Percentiles rank a stretch among this genome's conserved stretches.
These are phyloP conservation scores for Electrophaes corylata DNA, from an alignment of 2,888 invertebrate genomes.

Conservation along the genomic window DNA sequence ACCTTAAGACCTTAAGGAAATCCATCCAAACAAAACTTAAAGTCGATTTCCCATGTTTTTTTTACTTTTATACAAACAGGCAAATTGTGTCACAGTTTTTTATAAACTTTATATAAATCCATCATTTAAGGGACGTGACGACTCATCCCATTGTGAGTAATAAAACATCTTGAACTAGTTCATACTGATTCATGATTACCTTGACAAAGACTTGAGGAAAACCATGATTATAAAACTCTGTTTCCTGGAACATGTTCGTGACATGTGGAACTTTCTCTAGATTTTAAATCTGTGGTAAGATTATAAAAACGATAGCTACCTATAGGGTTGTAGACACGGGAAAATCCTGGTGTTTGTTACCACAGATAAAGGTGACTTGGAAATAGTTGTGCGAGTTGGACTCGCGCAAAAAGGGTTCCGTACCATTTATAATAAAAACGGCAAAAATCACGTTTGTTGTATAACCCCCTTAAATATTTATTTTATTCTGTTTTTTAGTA, in stretches of 20 bases:
- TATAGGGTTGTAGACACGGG: not conserved
- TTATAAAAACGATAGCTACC: not conserved
- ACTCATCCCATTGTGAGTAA: constrained; percentile 6
- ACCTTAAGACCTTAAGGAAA: no score
- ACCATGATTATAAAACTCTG: constrained; percentile 9
- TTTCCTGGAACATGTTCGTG: constrained; percentile 12
- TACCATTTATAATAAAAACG: no score
- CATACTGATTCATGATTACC: constrained; percentile 14
- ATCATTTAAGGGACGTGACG: constrained; percentile 11
- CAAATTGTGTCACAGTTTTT: no score
- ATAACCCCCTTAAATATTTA: no score
- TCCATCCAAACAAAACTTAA: no score
- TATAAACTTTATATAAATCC: constrained; percentile 1
- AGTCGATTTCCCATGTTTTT: no score
- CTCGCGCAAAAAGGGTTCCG: no score
- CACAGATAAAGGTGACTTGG: not conserved
- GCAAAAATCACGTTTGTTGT: no score
- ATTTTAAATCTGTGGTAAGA: constrained; percentile 4
- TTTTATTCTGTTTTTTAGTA: no score
- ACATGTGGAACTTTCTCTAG: constrained; percentile 8
- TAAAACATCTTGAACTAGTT: constrained; percentile 23
- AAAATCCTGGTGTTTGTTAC: not conserved
- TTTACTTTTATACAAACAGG: no score
- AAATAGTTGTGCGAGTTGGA: not conserved
- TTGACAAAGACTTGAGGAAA: constrained; percentile 26